Percentiles rank a stretch among this genome's conserved stretches.
Conservation (phyloP, 2,113 vertebrate genomes). For the Coryphaenoides rupestris region DNA sequence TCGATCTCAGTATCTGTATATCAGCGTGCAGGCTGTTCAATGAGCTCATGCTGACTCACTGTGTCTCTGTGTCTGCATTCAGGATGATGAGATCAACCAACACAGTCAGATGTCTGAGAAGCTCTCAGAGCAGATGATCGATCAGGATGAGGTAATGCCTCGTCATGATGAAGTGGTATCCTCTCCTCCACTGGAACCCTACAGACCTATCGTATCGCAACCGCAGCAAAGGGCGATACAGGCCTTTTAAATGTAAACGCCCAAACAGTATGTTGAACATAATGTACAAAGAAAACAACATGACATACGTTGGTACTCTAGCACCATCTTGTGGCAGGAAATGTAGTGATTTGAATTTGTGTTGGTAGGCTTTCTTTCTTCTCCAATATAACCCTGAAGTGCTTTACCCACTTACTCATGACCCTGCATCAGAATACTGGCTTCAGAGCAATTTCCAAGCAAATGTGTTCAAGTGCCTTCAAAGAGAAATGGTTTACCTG, state of each 20-base stretch:
- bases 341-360: no score
- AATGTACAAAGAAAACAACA: no score
- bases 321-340: no score
- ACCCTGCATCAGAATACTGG: conserved; percentile 7
- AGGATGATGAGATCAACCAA: no score
- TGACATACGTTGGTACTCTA: no score
- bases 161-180: not conserved
- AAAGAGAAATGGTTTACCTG: conserved; percentile 1
- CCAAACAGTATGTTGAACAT: no score
- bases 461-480: not conserved
- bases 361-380: no score
- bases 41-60: not conserved
- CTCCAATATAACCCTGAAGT: no score
- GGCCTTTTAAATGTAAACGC: no score
- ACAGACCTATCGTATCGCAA: not conserved
- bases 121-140: conserved; percentile 89
- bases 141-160: conserved; percentile 89
- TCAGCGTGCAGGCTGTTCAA: no score
- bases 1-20: no score
- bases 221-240: no score
- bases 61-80: conserved; percentile 3
- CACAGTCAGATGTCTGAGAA: conserved; percentile 91
- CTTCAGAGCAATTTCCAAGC: conserved; percentile 2
- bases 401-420: not conserved
- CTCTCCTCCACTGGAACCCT: not conserved